Base-by-base conservation (phyloP, 2,113 vertebrate species). In the Murina feae region DNA sequence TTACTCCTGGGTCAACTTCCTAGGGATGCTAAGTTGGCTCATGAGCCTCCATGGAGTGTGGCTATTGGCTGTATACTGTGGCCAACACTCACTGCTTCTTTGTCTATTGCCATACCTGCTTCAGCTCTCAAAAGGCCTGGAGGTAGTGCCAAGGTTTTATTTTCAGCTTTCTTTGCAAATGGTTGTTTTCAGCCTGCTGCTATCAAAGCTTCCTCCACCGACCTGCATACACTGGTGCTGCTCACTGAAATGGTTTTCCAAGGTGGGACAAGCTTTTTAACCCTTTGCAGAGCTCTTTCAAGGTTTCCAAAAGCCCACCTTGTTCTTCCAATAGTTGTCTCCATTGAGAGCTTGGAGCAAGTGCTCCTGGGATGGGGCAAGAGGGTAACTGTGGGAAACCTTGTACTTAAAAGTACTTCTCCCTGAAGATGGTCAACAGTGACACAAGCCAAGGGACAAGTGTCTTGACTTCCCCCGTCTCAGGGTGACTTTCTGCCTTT, bases 401-500 rank as follows among this genome's bases (percentile, higher is more conserved):
- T 2, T 10, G 32, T 32, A 12, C 11, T 39, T 71, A 1, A 74
- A 30, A 35, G 44, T 30, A n/a, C 25, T 89, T 78, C 23, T 90
- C 44, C 47, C 39, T 32, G 35, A 72, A 37, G n/a, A 30, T 28
- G 32, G 21, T 74, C 69, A 81, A 4, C 39, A 69, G 69, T 39
- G 63, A 71, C 53, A 55, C 28, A 66, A 47, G 28, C 92, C 20
- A 47, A 84, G 72, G 21, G 39, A 66, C 49, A 4, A 9, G 60
- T 21, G n/a, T 87, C 78, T 75, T 69, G 47, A 80, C 18, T 60
- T 89, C 47, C n/a, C 58, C 5, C 53, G 4, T 72, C 25, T 83
- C n/a, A 44, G 78, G 42, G 44, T 13, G 37, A 76, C 66, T 89
- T 83, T 21, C 76, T 84, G 18, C 25, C 63, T 90, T 79, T 25